phyloP scores from a whole-genome alignment of 2,113 vertebrate genomes.

The Nothocercus julius region DNA sequence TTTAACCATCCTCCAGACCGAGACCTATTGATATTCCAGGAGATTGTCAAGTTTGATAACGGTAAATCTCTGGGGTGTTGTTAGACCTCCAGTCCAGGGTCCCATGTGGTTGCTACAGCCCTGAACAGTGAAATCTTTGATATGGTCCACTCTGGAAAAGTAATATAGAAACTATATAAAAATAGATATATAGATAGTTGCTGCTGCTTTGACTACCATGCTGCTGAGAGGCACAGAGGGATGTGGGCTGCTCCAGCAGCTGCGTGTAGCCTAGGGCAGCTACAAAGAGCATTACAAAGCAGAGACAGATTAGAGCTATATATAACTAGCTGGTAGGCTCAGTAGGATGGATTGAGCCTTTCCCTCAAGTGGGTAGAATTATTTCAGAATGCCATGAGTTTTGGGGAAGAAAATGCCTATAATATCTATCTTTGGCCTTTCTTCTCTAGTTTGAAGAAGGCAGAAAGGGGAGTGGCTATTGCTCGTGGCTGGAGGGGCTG shows the following conservation, averaged over 20 bases:
- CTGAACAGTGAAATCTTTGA: neutral
- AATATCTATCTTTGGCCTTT: neutral
- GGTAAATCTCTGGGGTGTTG: neutral
- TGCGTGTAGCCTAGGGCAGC: neutral
- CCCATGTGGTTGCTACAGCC: neutral
- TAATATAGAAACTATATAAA: neutral
- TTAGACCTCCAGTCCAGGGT: neutral
- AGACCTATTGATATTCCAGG: neutral
- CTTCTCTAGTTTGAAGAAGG: neutral
- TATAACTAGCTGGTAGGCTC: neutral
- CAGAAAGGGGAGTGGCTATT: neutral
- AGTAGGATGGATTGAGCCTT: neutral
- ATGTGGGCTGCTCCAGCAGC: neutral
- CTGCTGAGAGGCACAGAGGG: neutral
- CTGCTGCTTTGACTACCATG: neutral
- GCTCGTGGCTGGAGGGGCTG: fast-evolving
- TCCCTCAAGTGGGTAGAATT: neutral
- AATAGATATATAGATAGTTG: neutral
- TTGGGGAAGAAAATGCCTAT: neutral
- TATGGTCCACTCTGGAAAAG: neutral
- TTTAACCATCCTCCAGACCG: too few relatives aligned
- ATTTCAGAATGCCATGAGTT: neutral
- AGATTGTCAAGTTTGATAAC: neutral
- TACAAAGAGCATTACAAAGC: neutral
- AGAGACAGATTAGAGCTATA: neutral